Base-by-base conservation (phyloP, 2,113 vertebrate genomes). In the Varanus komodoensis region DNA sequence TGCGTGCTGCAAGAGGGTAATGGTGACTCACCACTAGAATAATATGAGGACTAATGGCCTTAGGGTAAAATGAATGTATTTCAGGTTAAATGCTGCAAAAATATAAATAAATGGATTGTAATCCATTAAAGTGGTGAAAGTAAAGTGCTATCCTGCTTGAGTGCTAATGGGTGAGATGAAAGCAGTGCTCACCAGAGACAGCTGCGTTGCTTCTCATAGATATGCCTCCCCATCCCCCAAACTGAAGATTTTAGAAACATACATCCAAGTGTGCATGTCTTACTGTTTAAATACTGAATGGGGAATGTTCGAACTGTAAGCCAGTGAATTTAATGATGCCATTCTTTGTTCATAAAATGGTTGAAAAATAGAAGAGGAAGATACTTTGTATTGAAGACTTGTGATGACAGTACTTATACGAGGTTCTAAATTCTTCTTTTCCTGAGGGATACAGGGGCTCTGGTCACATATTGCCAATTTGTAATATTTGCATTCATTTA, bases 11-110 rank as follows among this genome's bases (percentile, higher is more conserved):
- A 64, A 44, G 50, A 77, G 52, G 52, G 52, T 87, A 75, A 61
- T 52, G 17, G 29, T 68, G 73, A 19, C 17, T 6, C 15, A 69
- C 84, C 44, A 21, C 52, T 75, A 77, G 73, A 74, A 77, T 75
- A 64, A 87, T 87, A n/a, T 77, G 85, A 87, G 23, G 73, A 74
- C 71, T 38, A n/a, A 75, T 86, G 50, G 85, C 85, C 85, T 87
- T 29, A 64, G 54, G 54, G 54, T 87, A 77, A 87, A 77, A 64
- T 44, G 23, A 77, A 77, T 44, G 74, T 1, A 77, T 77, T 57
- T 87, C 34, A 87, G 34, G 73, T 87, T 77, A 77, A 87, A 87
- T 87, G 73, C 85, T 64, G n/a, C 25, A 61, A 77, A 87, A 64
- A 87, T 73, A 54, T 87, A 75, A 86, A 85, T 52, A 17, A n/a